phyloP scores from a whole-genome alignment of 2,888 invertebrate species.

The Catonia carolina region DNA sequence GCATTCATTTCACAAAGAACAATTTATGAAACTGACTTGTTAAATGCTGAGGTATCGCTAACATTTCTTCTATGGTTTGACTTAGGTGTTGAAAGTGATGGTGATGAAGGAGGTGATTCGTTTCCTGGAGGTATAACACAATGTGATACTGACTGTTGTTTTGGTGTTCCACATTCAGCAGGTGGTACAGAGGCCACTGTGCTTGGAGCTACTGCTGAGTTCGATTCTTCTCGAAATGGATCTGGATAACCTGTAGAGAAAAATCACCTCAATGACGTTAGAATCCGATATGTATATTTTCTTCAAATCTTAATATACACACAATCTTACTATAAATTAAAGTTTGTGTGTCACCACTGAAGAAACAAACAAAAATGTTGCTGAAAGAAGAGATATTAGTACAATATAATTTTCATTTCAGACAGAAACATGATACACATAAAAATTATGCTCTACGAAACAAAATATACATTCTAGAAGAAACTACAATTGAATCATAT shows the following conservation, averaged over 20 bases:
- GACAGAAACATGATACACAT: too few relatives aligned
- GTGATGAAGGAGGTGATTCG: slow-evolving; percentile 28
- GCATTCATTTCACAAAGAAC: too few relatives aligned
- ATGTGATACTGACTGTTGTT: slow-evolving; percentile 27
- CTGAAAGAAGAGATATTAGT: too few relatives aligned
- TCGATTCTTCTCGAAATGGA: slow-evolving; percentile 57
- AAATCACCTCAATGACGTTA: neutral
- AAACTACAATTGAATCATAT: too few relatives aligned
- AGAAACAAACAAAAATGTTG: too few relatives aligned
- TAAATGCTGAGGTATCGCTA: slow-evolving; percentile 77
- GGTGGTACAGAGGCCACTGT: neutral
- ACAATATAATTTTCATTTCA: too few relatives aligned
- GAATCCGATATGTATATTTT: too few relatives aligned
- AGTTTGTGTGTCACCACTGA: too few relatives aligned
- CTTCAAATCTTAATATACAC: too few relatives aligned
- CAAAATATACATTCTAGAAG: too few relatives aligned
- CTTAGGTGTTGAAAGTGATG: slow-evolving; percentile 41
- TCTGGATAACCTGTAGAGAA: slow-evolving; percentile 52
- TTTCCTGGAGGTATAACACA: slow-evolving; percentile 17
- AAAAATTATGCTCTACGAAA: too few relatives aligned
- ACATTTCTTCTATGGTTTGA: slow-evolving; percentile 69
- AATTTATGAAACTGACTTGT: slow-evolving; percentile 69
- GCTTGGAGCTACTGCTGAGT: slow-evolving; percentile 40
- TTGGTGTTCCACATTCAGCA: neutral
- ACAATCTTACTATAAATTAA: too few relatives aligned